Conservation (phyloP, 2,888 invertebrate genomes). For the Clunio marinus region DNA sequence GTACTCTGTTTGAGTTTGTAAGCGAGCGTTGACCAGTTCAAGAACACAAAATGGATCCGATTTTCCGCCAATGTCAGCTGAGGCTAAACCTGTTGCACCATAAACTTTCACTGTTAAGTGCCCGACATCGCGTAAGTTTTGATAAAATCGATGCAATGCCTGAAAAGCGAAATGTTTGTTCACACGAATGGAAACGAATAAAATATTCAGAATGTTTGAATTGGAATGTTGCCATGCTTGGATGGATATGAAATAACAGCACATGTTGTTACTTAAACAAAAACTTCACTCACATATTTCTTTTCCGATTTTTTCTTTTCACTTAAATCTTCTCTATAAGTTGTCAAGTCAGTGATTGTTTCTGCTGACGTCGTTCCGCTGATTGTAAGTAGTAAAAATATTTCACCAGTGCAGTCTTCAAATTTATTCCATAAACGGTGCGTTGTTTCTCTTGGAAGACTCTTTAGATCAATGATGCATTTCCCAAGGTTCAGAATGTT, state of each 20-base stretch:
- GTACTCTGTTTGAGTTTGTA: slow-evolving; percentile 98
- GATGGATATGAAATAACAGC: no score
- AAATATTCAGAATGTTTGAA: no score
- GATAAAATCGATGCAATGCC: slow-evolving; percentile 46
- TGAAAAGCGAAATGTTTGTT: no score
- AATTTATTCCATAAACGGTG: slow-evolving; percentile 84
- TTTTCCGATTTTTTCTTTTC: slow-evolving; percentile 61
- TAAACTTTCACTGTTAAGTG: slow-evolving; percentile 92
- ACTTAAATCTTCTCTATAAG: slow-evolving; percentile 73
- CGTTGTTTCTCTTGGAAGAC: slow-evolving; percentile 82
- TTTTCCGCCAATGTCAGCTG: slow-evolving; percentile 95
- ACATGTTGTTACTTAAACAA: no score
- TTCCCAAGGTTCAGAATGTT: slow-evolving; percentile 56
- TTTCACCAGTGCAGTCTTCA: slow-evolving; percentile 80
- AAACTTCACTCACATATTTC: slow-evolving; percentile 63
- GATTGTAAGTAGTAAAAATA: slow-evolving; percentile 86
- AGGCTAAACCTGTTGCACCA: slow-evolving; percentile 77
- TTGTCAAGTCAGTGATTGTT: slow-evolving; percentile 85
- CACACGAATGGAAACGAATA: no score
- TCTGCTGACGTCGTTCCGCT: slow-evolving; percentile 92
- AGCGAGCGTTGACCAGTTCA: slow-evolving; percentile 87
- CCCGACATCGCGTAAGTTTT: slow-evolving; percentile 81
- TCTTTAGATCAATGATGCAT: slow-evolving; percentile 77
- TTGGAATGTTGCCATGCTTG: no score
- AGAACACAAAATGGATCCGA: slow-evolving; percentile 98